phyloP scores from a whole-genome alignment of 53 echinoderm and acorn worm species.

The Holothuria scabra region DNA sequence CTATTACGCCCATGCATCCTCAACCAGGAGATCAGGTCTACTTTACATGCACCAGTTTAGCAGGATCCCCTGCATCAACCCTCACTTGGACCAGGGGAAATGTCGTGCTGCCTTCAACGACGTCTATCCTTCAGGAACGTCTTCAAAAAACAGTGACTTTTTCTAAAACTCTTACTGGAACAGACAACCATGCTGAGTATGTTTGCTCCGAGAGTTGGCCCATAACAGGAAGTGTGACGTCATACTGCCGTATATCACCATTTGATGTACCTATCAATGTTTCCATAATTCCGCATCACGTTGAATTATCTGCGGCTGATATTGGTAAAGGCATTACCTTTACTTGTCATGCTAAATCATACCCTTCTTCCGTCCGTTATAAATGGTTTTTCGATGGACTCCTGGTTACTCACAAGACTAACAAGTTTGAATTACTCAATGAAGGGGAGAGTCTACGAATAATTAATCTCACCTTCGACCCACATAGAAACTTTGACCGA shows the following conservation, averaged over 20 bases:
- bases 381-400: conserved; percentile 82
- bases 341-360: conserved; percentile 66
- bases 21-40: conserved; percentile 72
- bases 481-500: conserved; percentile 32
- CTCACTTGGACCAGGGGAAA: conserved; percentile 63
- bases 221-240: conserved; percentile 54
- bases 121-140: conserved; percentile 41
- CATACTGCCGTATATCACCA: conserved; percentile 72
- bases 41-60: conserved; percentile 70
- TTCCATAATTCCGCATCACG: conserved; percentile 48
- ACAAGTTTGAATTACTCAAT: conserved; percentile 59
- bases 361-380: conserved; percentile 69
- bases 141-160: conserved; percentile 57
- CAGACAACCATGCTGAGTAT: conserved; percentile 81
- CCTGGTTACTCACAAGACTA: conserved; percentile 70
- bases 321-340: conserved; percentile 55
- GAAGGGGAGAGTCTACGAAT: conserved; percentile 71
- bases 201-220: conserved; percentile 79
- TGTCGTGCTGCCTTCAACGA: conserved; percentile 41
- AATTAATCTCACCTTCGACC: background rate
- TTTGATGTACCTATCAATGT: conserved; percentile 86
- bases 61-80: conserved; percentile 47
- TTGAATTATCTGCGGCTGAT: conserved; percentile 47
- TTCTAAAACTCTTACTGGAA: conserved; percentile 60
- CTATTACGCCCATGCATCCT: conserved; percentile 72